Evolutionary conservation across 2,113 vertebrate genomes (phyloP).

Genomic region (Paratilapia polleni): DNA sequence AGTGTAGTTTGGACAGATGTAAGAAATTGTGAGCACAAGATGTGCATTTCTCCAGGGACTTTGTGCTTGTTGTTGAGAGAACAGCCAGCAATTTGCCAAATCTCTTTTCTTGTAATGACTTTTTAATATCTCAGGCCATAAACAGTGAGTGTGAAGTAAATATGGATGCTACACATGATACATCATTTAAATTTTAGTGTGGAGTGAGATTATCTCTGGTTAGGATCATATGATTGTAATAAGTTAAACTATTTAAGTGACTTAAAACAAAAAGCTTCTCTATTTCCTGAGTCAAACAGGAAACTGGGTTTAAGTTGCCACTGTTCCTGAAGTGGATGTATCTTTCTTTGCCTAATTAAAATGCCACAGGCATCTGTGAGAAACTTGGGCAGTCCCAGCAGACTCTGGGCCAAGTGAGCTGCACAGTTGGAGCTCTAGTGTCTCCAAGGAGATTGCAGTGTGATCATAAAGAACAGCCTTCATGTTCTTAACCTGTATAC

Average conservation of each 20-base stretch:
- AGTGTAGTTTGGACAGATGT: slow-evolving; percentile 45
- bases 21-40: slow-evolving; percentile 25
- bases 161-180: slow-evolving; percentile 8
- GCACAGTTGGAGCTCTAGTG: slow-evolving; percentile 51
- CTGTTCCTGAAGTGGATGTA: slow-evolving; percentile 29
- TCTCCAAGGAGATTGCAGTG: slow-evolving; percentile 68
- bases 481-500: slow-evolving; percentile 25
- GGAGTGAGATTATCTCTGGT: background rate
- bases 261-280: background rate
- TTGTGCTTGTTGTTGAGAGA: slow-evolving; percentile 20
- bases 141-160: slow-evolving; percentile 22
- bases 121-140: slow-evolving; percentile 37
- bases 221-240: background rate
- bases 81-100: slow-evolving; percentile 27
- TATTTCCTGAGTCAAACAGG: background rate
- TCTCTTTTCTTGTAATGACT: slow-evolving; percentile 29
- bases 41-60: slow-evolving; percentile 36
- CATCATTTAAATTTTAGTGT: slow-evolving; percentile 20
- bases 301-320: slow-evolving; percentile 2
- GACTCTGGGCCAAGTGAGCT: slow-evolving; percentile 51
- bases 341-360: slow-evolving; percentile 69
- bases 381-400: slow-evolving; percentile 48
- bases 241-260: background rate
- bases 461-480: slow-evolving; percentile 36
- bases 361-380: slow-evolving; percentile 70